These are phyloP conservation scores for Lucinisca nassula DNA, from an alignment of 2,888 invertebrate species.

Conservation along the genomic window DNA sequence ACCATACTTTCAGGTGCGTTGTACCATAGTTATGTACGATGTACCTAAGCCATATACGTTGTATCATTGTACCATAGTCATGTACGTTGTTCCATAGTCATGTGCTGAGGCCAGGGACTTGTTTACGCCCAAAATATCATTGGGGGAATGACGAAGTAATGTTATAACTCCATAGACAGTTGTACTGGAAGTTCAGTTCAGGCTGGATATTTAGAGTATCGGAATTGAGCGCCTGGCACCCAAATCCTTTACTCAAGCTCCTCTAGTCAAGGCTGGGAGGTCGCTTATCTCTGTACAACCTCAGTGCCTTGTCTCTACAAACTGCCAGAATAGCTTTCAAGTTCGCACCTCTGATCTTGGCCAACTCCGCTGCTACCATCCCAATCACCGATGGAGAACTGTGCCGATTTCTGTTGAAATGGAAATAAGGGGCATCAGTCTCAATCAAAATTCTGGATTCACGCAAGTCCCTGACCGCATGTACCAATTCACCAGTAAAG, in stretches of 20 bases:
- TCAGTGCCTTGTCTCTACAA: background rate
- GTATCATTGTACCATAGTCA: too few species aligned
- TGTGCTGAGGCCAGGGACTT: too few species aligned
- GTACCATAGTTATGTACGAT: too few species aligned
- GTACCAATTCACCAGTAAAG: background rate
- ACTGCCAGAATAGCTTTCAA: background rate
- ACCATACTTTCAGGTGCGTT: too few species aligned
- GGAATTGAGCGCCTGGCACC: background rate
- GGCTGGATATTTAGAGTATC: too few species aligned
- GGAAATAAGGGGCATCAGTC: conserved; percentile 18
- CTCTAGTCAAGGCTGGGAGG: background rate
- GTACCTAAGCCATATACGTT: too few species aligned
- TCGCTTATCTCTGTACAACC: background rate
- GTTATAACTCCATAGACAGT: too few species aligned
- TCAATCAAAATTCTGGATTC: background rate
- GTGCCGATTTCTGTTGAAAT: background rate
- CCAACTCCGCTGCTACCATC: background rate
- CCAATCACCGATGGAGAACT: conserved; percentile 6
- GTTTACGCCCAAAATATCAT: too few species aligned
- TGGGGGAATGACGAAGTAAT: too few species aligned
- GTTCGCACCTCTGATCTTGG: background rate
- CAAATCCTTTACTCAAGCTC: background rate
- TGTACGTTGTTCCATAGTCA: too few species aligned
- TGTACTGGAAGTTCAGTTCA: too few species aligned
- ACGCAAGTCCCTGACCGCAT: background rate